Base-by-base conservation (phyloP, 2,797 vertebrate species). In the Ctenochaetus hawaiiensis region DNA sequence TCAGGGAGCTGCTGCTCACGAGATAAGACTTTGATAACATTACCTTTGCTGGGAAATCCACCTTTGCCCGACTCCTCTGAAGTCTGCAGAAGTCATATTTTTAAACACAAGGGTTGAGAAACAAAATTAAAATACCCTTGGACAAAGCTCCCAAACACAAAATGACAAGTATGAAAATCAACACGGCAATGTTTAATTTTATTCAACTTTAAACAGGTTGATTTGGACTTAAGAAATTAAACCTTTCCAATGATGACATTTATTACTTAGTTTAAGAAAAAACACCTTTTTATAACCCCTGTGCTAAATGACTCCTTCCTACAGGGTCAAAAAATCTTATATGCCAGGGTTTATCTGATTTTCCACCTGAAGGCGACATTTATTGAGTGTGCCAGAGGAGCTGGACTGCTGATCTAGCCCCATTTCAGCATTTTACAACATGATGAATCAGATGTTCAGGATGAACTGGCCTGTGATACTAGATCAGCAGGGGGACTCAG, bases 21-120 rank as follows among this genome's bases (percentile, higher is more conserved):
- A 96, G 79, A 95, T 94, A 92, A 18, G 86, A 94, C 67, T 96
- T 96, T 72, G 94, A 96, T 83, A 89, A 90, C 52, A 86, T 96
- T 83, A 83, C 59, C 52, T 77, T 69, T 71, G 43, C 78, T 80
- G 52, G 45, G 60, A 66, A 81, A 80, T 49, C 20, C 51, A 30
- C 39, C 60, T 17, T 13, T 20, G 67, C 26, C n/a, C 3, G 4
- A 58, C 44, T 60, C 26, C 17, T 77, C 39, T 65, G 34, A 72
- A 63, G 23, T 60, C 26, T 18, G 75, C 39, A 67, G 34, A 72
- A 63, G 30, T 75, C 26, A 34, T 54, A 17, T 43, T 75, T 67
- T 70, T 48, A 70, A 64, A 62, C 17, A 23, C 14, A 78, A 14
- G 3, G 12, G 3, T 8, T 23, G 20, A 60, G 52, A 22, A 61